These are phyloP conservation scores for Diachasmimorpha longicaudata DNA, from an alignment of 1,140 invertebrate genomes.

Conservation along the genomic window DNA sequence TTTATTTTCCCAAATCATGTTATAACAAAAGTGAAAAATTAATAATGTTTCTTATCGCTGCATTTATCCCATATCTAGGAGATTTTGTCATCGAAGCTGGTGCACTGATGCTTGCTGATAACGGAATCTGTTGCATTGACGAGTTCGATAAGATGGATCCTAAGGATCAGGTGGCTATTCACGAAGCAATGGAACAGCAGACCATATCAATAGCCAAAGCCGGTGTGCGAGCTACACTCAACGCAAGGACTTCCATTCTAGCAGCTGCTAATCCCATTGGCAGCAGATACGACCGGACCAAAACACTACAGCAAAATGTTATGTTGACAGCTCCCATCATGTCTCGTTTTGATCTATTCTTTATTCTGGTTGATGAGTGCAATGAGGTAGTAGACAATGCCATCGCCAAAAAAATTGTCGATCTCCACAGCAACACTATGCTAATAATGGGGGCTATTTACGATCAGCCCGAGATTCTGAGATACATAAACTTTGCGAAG, in stretches of 20 bases:
- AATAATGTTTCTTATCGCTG: no score
- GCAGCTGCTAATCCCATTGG: conserved; percentile 98
- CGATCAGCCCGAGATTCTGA: conserved; percentile 83
- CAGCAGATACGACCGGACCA: conserved; percentile 94
- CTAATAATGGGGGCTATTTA: conserved; percentile 82
- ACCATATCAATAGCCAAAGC: conserved; percentile 99
- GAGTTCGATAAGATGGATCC: conserved; percentile 99
- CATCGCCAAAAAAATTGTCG: conserved; percentile 95
- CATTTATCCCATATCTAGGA: no score
- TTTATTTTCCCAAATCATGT: no score
- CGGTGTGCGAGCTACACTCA: conserved; percentile 95
- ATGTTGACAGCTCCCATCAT: conserved; percentile 95
- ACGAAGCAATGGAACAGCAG: conserved; percentile 99
- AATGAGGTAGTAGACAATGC: conserved; percentile 95
- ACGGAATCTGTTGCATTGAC: conserved; percentile 99
- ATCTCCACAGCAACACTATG: conserved; percentile 85
- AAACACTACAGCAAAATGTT: conserved; percentile 96
- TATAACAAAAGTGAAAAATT: no score
- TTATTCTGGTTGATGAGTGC: conserved; percentile 95
- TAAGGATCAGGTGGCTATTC: conserved; percentile 97
- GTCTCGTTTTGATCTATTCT: conserved; percentile 99
- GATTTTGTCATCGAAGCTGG: conserved; percentile 99
- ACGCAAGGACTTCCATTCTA: conserved; percentile 96
- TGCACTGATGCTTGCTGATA: conserved; percentile 98
- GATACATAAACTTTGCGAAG: conserved; percentile 95